Base-by-base conservation (phyloP, 2,888 invertebrate genomes). In the Argyresthia goedartella region DNA sequence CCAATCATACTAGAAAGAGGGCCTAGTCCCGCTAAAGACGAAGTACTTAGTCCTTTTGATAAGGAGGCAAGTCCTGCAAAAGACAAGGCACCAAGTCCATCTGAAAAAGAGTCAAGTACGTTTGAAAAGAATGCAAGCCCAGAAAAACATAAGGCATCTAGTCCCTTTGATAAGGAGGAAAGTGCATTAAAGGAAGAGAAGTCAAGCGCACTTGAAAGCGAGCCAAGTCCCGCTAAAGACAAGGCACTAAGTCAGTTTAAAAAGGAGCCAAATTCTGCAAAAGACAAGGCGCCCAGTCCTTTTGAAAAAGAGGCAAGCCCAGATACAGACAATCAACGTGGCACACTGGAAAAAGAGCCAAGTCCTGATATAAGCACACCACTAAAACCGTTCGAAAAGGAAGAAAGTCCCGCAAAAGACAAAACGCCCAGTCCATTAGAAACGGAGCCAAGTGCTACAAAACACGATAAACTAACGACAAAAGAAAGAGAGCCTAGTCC, bases 181-280 rank as follows among this genome's bases (percentile, higher is more conserved):
- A 25, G 2, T 25, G 25, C 3, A 25, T 6, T 25, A 4, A 4
- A 4, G 6, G 25, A 25, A 2, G 25, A 25, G 6, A 25, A 25
- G 6, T 6, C 3, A 25, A 25, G 25, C 6, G 25, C 25, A 25
- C 25, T 6, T 25, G 36, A 49, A 44, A 44, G 8, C 13, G 6
- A 4, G 14, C 47, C 33, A 25, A 47, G 59, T 4, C 54, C 54
- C 1, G 42, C 42, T 0, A 50, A 59, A 35, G 45, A 45, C 11
- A 49, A 39, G 34, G 11, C 41, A 48, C 14, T 9, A n/a, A 36
- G 48, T 41, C 10, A 13, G 25, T 13, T 11, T 33, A 7, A 46
- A 49, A n/a, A 49, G 35, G 49, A 35, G 6, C 10, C 16, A 10
- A 39, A 2, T 39, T 6, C 44, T 3, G 4, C 8, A n/a, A 8